phyloP scores from a whole-genome alignment of 1,140 invertebrate species.

The Monochamus saltuarius region DNA sequence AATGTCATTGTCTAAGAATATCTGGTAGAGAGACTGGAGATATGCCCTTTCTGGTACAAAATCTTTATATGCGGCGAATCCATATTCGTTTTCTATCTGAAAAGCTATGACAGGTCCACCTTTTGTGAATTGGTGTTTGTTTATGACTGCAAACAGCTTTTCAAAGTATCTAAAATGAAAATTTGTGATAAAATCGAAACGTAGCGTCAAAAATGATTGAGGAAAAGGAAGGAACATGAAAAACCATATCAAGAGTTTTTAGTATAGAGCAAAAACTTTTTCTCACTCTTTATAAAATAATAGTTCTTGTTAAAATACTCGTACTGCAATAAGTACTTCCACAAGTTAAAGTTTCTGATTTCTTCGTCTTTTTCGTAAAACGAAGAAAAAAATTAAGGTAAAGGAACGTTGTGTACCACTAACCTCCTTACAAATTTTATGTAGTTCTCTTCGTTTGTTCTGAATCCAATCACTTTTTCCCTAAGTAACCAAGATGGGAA shows the following conservation, averaged over 20 bases:
- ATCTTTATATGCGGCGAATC: slow-evolving; percentile 34
- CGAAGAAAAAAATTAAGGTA: too few relatives aligned
- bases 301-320: too few relatives aligned
- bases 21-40: slow-evolving; percentile 52
- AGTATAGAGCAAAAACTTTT: too few relatives aligned
- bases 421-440: slow-evolving; percentile 53
- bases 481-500: slow-evolving; percentile 41
- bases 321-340: too few relatives aligned
- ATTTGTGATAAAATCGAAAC: too few relatives aligned
- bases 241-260: too few relatives aligned
- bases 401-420: too few relatives aligned
- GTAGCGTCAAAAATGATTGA: too few relatives aligned
- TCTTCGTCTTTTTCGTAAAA: too few relatives aligned
- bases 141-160: slow-evolving; percentile 53
- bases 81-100: slow-evolving; percentile 63
- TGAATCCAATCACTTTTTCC: slow-evolving; percentile 51
- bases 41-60: slow-evolving; percentile 40
- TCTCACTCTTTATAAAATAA: too few relatives aligned
- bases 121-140: slow-evolving; percentile 56
- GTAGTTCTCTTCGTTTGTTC: slow-evolving; percentile 55
- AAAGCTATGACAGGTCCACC: slow-evolving; percentile 62
- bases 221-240: too few relatives aligned
- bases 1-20: slow-evolving; percentile 51
- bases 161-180: slow-evolving; percentile 52
- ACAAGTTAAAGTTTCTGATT: too few relatives aligned